A percentile compares a stretch with the other conserved stretches of the same genome.
Conservation (phyloP, 1,140 invertebrate genomes). For the Formica selysi region DNA sequence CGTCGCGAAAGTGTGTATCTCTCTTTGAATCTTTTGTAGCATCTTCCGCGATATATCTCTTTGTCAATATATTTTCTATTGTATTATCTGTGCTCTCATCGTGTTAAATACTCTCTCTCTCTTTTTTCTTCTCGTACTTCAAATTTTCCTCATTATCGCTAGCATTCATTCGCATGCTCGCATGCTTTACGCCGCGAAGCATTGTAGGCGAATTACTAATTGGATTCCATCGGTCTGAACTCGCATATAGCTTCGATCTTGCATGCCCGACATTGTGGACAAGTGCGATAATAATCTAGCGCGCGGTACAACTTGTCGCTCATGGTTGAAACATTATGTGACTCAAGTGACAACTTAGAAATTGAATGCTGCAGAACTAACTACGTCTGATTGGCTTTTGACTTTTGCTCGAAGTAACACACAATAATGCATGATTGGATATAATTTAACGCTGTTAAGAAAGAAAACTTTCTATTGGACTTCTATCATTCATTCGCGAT, state of each 20-base stretch:
- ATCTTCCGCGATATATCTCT: slow-evolving; percentile 5
- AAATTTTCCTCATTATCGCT: slow-evolving; percentile 4
- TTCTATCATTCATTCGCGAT: background rate
- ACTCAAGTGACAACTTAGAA: slow-evolving; percentile 3
- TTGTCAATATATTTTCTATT: background rate
- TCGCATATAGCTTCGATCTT: slow-evolving; percentile 24
- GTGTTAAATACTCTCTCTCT: background rate
- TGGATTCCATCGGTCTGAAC: slow-evolving; percentile 31
- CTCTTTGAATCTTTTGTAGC: background rate
- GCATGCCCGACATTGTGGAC: slow-evolving; percentile 24
- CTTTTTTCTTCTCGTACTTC: background rate
- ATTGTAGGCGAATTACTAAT: slow-evolving; percentile 30
- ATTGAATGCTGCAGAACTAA: background rate
- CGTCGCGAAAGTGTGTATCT: background rate
- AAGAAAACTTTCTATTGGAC: background rate
- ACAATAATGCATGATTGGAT: background rate
- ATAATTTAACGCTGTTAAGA: background rate
- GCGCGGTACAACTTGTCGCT: background rate
- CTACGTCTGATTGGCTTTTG: background rate
- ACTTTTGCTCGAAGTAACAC: background rate
- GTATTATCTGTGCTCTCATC: background rate
- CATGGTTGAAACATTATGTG: background rate
- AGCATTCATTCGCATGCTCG: slow-evolving; percentile 25
- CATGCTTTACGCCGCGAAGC: slow-evolving; percentile 26
- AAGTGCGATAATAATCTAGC: slow-evolving; percentile 26